Percentiles rank a stretch among this genome's conserved stretches.
phyloP scores from a whole-genome alignment of 2,888 invertebrate genomes.

The Lamproptera curius region DNA sequence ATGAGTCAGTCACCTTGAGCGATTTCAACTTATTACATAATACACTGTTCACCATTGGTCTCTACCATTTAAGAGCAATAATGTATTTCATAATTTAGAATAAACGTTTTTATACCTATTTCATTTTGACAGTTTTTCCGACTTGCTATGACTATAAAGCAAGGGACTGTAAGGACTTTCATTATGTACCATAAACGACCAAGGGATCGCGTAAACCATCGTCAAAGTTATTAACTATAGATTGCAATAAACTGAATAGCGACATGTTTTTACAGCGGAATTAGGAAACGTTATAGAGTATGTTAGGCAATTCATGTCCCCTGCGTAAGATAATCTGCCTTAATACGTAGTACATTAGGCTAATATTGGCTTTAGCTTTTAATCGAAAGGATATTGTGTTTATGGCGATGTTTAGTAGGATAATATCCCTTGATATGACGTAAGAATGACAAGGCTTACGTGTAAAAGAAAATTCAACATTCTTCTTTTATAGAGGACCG shows the following conservation, averaged over 20 bases:
- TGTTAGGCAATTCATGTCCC: slow-evolving; percentile 19
- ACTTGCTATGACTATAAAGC: slow-evolving; percentile 13
- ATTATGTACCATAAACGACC: slow-evolving; percentile 34
- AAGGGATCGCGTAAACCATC: slow-evolving; percentile 22
- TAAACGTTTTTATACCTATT: background rate
- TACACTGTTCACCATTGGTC: too few relatives aligned
- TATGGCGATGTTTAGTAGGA: slow-evolving; percentile 66
- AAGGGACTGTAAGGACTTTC: slow-evolving; percentile 20
- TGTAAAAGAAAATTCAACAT: slow-evolving; percentile 41
- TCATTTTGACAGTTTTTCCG: slow-evolving; percentile 10
- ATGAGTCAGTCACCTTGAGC: too few relatives aligned
- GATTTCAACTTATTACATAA: too few relatives aligned
- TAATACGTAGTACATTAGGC: slow-evolving; percentile 28
- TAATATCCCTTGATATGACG: slow-evolving; percentile 73
- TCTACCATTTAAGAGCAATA: too few relatives aligned
- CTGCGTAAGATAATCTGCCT: slow-evolving; percentile 26
- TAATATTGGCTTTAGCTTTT: slow-evolving; percentile 22
- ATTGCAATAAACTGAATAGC: slow-evolving; percentile 63
- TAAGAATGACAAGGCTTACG: slow-evolving; percentile 67
- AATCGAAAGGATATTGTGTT: slow-evolving; percentile 49
- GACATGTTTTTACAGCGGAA: slow-evolving; percentile 58
- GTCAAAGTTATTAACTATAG: slow-evolving; percentile 54
- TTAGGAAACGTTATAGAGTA: slow-evolving; percentile 45
- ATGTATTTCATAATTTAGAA: background rate
- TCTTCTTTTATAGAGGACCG: slow-evolving; percentile 19